Conservation (phyloP, 1,140 invertebrate genomes). For the Leptinotarsa lineolata region DNA sequence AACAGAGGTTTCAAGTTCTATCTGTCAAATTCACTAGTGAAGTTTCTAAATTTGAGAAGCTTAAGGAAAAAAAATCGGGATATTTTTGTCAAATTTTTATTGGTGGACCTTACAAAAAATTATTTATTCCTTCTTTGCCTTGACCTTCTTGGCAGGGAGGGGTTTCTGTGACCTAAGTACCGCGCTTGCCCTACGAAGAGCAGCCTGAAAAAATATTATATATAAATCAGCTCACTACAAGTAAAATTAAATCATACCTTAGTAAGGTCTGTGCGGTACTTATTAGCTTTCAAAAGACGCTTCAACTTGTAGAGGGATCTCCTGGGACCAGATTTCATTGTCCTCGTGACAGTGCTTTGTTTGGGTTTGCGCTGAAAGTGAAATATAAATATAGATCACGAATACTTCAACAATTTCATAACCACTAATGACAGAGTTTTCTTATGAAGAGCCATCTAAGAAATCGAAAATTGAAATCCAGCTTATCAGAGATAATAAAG, state of each 20-base stretch:
- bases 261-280: slow-evolving; percentile 86
- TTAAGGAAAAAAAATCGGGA: neutral
- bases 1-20: no score
- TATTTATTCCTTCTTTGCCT: slow-evolving; percentile 75
- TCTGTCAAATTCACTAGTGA: no score
- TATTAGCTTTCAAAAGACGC: slow-evolving; percentile 74
- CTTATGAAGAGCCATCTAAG: neutral
- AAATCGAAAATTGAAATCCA: no score
- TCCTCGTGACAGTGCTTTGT: slow-evolving; percentile 71
- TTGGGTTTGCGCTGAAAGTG: slow-evolving; percentile 70
- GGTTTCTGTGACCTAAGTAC: slow-evolving; percentile 88
- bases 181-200: slow-evolving; percentile 86
- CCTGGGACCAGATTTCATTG: slow-evolving; percentile 83
- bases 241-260: slow-evolving; percentile 64
- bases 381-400: slow-evolving; percentile 20
- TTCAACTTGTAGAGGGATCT: slow-evolving; percentile 83
- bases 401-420: no score
- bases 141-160: slow-evolving; percentile 74
- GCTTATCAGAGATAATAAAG: no score
- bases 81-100: slow-evolving; percentile 19
- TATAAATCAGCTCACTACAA: slow-evolving; percentile 33
- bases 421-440: no score
- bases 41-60: neutral
- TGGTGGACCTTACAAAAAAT: slow-evolving; percentile 9
- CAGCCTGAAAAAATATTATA: slow-evolving; percentile 66